Base-by-base conservation (phyloP, 1,140 invertebrate genomes). In the Meteorus sp. region DNA sequence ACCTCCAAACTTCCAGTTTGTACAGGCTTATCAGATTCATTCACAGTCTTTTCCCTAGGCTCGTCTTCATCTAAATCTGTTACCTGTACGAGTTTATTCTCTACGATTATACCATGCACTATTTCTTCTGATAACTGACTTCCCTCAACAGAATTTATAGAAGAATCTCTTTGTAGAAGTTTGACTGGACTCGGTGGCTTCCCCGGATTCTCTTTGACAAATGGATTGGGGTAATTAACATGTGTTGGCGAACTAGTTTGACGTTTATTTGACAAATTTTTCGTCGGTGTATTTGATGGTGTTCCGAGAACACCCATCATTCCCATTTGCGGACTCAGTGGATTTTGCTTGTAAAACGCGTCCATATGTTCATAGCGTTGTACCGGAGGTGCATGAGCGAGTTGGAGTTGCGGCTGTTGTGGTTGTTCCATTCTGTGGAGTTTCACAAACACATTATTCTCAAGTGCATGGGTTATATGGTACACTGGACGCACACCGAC, bases 11-110 rank as follows among this genome's bases (percentile, higher is more conserved):
- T 27, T 3, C 19, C 25, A 31, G 37, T 29, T 11, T 8, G 44
- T 7, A 31, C 15, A 2, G 15, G 19, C 8, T 6, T 11, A 4
- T 33, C 17, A n/a, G 8, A 13, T n/a, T 29, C 8, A 44, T 45
- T 15, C 3, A 39, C 25, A 44, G 9, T 15, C 9, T 5, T n/a
- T 3, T 27, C n/a, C 33, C 13, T 33, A 3, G n/a, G 9, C n/a
- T 64, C 58, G 19, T 74, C 71, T 15, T 72, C 71, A 15, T 74
- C 66, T 15, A 74, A 41, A 60, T 72, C 66, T 1, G 70, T 74
- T 0, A 72, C 64, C 33, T 70, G 71, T 2, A 68, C 23, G 13
- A 59, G 60, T 11, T 62, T 70, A 11, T 59, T 47, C 20, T 72
- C 64, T 47, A 25, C 44, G 39, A 41, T 43, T 47, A 11, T 35